These are phyloP conservation scores for Hoplodrina ambigua DNA, from an alignment of 2,888 invertebrate genomes.

Conservation along the genomic window DNA sequence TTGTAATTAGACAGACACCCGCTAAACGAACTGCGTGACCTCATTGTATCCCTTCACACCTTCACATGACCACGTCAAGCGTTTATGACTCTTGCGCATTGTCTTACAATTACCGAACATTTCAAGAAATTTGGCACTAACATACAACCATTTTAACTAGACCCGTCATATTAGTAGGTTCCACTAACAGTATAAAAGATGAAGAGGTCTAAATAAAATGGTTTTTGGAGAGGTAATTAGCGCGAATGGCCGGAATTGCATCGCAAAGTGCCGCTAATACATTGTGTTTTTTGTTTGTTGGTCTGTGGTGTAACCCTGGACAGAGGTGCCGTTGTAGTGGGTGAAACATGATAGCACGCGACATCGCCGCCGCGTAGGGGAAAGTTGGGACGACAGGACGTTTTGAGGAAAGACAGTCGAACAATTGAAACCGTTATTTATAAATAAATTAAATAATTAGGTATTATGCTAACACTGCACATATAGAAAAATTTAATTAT, in stretches of 20 bases:
- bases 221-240: slow-evolving; percentile 78
- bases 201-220: slow-evolving; percentile 47
- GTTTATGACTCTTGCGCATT: slow-evolving; percentile 85
- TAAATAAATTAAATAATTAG: neutral
- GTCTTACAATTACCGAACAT: slow-evolving; percentile 85
- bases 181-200: slow-evolving; percentile 46
- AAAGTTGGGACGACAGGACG: slow-evolving; percentile 59
- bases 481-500: too few species aligned
- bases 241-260: slow-evolving; percentile 81
- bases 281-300: slow-evolving; percentile 81
- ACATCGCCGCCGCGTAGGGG: slow-evolving; percentile 79
- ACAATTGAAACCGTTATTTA: neutral
- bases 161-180: slow-evolving; percentile 54
- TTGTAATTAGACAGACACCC: slow-evolving; percentile 60
- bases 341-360: slow-evolving; percentile 87
- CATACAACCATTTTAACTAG: slow-evolving; percentile 65
- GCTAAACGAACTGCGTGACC: slow-evolving; percentile 74
- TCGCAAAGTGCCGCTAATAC: slow-evolving; percentile 86
- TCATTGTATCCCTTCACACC: slow-evolving; percentile 75
- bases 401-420: slow-evolving; percentile 26
- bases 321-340: slow-evolving; percentile 78
- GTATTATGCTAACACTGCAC: neutral
- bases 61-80: slow-evolving; percentile 80
- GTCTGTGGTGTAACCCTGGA: slow-evolving; percentile 69
- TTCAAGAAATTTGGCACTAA: slow-evolving; percentile 87